Evolutionary conservation across 2,797 vertebrate species (phyloP).

Genomic region (Nasua narica): DNA sequence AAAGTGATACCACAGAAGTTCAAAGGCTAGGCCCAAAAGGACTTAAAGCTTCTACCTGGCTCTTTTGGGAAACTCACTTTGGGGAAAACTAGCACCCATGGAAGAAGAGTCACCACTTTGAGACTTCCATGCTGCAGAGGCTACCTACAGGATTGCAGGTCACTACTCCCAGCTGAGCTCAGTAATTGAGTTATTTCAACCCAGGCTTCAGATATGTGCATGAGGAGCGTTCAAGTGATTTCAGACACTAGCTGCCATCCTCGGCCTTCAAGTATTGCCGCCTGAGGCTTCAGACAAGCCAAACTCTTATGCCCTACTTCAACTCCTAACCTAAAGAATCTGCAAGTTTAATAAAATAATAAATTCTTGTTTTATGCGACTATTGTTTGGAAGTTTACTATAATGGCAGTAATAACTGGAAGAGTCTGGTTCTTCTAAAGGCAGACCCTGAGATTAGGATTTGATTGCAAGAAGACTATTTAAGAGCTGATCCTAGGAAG

Average conservation of each 20-base stretch:
- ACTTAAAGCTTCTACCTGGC: neutral
- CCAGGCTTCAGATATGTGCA: neutral
- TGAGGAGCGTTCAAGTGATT: neutral
- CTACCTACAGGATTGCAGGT: neutral
- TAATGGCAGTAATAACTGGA: neutral
- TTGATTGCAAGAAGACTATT: neutral
- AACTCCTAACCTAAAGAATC: neutral
- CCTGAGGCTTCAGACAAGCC: neutral
- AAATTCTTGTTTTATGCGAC: neutral
- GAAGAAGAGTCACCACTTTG: neutral
- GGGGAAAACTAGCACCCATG: neutral
- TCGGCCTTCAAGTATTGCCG: neutral
- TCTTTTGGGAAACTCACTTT: neutral
- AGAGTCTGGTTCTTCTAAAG: neutral
- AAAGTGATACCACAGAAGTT: neutral
- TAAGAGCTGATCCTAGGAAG: neutral
- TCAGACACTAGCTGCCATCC: neutral
- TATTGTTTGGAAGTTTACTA: neutral
- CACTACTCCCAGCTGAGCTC: neutral
- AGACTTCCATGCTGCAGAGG: neutral
- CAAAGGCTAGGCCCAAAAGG: neutral
- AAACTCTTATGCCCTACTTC: neutral
- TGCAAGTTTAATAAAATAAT: neutral
- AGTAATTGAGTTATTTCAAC: neutral
- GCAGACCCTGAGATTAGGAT: neutral